Evolutionary conservation across 2,888 invertebrate genomes (phyloP), one percentile per base, ranked within the genome.

Genomic region (Carabus problematicus): DNA sequence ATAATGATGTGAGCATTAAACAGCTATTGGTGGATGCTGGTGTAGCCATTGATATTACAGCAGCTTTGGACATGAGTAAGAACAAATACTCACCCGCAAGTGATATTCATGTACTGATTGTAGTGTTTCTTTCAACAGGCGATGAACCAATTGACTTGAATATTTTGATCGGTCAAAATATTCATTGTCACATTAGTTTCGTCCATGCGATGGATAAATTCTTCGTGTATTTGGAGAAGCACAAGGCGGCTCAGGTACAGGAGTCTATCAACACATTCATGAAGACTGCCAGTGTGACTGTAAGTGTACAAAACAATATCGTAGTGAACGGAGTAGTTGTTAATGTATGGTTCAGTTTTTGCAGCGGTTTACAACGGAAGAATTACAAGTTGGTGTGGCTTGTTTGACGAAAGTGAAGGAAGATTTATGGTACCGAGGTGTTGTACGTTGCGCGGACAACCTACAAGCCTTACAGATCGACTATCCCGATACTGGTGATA

Each of bases 401-500:
- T 85, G 85, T 76, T 82, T 84, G 0, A 77, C 84, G 71, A 79
- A 78, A 12, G 64, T 64, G 9, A 81, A 82, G 73, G 81, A 81
- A 0, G 80, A 73, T 41, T 80, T 81, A 72, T 80, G 84, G 72
- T 81, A 79, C 74, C 82, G 85, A 67, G 83, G 84, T 8, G 82
- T 84, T 69, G 73, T 85, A 1, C 76, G 75, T 47, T 82, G 83
- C 55, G 78, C 78, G 0, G 72, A 82, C 0, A 82, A 83, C 69
- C 72, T 76, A 0, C 71, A 72, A 3, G 77, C 79, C 4, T 77
- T 84, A 3, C 74, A 73, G 42, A 82, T 82, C 0, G 79, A 81
- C 29, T 72, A 85, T 72, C 82, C 84, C 0, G 85, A 85, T 75
- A 82, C 82, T 62, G 85, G 85, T 0, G 80, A 78, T 16, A 75